Percentiles rank a stretch among this genome's conserved stretches.
These are phyloP conservation scores for Ernsta delagoae DNA, from an alignment of 2,888 invertebrate species.

Conservation along the genomic window DNA sequence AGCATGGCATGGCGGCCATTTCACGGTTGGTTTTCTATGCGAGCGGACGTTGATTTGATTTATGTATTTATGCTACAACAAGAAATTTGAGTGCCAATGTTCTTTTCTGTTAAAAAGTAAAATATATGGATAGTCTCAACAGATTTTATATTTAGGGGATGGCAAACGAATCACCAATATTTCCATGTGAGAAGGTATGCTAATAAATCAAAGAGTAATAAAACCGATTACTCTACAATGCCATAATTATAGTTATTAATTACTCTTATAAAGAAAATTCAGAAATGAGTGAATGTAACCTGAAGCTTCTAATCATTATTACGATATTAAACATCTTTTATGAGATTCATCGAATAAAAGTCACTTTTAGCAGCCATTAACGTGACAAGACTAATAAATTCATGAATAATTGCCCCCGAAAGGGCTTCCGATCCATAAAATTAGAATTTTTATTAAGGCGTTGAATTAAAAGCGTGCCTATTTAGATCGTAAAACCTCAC, in stretches of 20 bases:
- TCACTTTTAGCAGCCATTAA: conserved; percentile 8
- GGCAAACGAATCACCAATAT: too few species aligned
- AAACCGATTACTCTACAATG: too few species aligned
- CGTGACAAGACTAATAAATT: conserved; percentile 3
- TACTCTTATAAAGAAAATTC: too few species aligned
- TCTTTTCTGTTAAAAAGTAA: too few species aligned
- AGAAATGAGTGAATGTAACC: not conserved
- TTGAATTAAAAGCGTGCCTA: conserved; percentile 30
- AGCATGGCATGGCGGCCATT: conserved; percentile 10
- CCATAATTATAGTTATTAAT: too few species aligned
- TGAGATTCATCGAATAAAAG: not conserved
- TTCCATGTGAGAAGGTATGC: too few species aligned
- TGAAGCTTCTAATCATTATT: not conserved
- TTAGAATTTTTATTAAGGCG: conserved; percentile 35
- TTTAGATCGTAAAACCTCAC: conserved; percentile 32
- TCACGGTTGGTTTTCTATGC: conserved; percentile 24
- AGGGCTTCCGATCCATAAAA: conserved; percentile 28
- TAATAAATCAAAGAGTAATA: too few species aligned
- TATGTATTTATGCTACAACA: conserved; percentile 24
- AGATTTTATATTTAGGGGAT: too few species aligned
- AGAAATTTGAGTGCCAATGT: not conserved
- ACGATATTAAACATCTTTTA: not conserved
- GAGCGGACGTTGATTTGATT: conserved; percentile 24
- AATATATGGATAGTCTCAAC: too few species aligned
- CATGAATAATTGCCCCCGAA: conserved; percentile 29